Conservation (phyloP, 1,140 invertebrate genomes). For the Oedothorax gibbosus region DNA sequence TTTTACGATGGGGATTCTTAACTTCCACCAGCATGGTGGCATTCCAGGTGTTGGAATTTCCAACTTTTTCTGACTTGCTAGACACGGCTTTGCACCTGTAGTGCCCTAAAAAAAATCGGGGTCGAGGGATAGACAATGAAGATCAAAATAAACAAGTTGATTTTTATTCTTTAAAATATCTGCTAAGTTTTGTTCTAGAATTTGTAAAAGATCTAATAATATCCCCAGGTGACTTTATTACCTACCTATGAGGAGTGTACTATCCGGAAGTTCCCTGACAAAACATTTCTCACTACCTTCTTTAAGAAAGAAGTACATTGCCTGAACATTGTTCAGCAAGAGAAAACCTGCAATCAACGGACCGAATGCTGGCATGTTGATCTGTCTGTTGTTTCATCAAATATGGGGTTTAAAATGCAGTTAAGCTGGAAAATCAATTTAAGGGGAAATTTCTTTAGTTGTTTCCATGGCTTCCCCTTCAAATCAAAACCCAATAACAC, state of each 20-base stretch:
- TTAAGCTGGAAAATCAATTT: no score
- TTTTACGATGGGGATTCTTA: constrained; percentile 16
- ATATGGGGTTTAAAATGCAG: no score
- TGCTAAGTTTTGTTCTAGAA: no score
- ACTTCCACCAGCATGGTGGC: constrained; percentile 39
- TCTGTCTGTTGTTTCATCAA: no score
- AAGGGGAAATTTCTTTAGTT: no score
- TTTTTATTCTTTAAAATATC: no score
- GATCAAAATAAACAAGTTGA: not conserved
- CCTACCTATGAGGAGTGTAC: constrained; percentile 21
- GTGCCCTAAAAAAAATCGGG: not conserved
- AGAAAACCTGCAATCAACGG: not conserved
- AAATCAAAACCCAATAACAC: no score
- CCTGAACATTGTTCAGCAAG: not conserved
- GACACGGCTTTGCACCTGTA: not conserved
- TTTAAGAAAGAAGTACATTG: constrained; percentile 28
- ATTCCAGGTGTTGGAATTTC: not conserved
- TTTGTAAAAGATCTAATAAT: no score
- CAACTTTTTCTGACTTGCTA: not conserved
- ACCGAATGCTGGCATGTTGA: no score
- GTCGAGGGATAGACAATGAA: not conserved
- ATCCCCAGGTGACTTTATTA: no score
- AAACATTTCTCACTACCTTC: constrained; percentile 41
- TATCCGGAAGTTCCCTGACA: constrained; percentile 5
- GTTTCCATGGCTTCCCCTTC: no score